Percentiles rank a stretch among this genome's conserved stretches.
Evolutionary conservation across 2,797 vertebrate genomes (phyloP).

Genomic region (Gallirallus australis): DNA sequence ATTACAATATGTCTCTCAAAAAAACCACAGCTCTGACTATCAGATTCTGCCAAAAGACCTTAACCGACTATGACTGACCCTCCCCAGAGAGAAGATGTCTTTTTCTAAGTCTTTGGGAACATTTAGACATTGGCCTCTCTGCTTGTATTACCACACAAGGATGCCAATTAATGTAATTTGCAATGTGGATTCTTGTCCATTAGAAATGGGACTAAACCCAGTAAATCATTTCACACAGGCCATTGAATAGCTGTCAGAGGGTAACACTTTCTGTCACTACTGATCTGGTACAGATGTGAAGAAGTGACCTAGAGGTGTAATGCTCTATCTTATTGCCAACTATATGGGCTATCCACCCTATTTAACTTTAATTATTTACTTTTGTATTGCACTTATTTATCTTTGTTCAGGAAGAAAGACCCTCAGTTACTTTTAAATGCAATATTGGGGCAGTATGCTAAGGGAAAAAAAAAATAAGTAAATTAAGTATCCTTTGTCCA

Average conservation of each 20-base stretch:
- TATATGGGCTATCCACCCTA: background rate
- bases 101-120: background rate
- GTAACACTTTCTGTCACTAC: constrained; percentile 2
- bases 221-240: constrained; percentile 16
- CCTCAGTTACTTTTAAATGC: background rate
- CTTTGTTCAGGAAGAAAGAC: background rate
- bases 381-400: background rate
- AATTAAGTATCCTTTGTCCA: background rate
- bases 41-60: background rate
- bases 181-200: background rate
- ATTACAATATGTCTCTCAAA: background rate
- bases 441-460: background rate
- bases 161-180: background rate
- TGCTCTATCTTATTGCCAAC: background rate
- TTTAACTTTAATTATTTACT: constrained; percentile 25
- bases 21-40: background rate
- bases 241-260: constrained; percentile 9
- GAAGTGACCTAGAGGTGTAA: background rate
- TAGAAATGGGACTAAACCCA: background rate
- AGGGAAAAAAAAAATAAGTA: background rate
- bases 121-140: background rate
- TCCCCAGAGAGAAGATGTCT: background rate
- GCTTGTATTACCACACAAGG: background rate
- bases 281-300: background rate
- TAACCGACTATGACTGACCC: background rate